phyloP scores from a whole-genome alignment of 2,797 vertebrate species.

The Brachyrhaphis roseni region DNA sequence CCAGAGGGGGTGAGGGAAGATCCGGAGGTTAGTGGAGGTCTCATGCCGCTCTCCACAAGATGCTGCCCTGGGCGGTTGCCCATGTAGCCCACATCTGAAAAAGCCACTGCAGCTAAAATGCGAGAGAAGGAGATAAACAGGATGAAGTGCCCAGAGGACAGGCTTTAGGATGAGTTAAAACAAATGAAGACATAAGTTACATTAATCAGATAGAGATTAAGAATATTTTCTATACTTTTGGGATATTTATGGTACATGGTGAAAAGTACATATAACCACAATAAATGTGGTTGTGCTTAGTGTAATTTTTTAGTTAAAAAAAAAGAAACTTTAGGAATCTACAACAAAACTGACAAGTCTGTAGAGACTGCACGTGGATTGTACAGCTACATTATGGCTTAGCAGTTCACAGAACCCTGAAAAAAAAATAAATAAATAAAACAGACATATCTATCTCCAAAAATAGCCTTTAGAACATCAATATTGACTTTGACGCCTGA shows the following conservation, averaged over 20 bases:
- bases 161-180: constrained; percentile 9
- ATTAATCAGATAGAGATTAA: not conserved
- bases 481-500: constrained; percentile 35
- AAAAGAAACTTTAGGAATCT: not conserved
- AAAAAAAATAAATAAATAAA: constrained; percentile 15
- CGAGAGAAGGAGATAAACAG: not conserved
- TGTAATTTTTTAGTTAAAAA: not conserved
- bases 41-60: too few species aligned
- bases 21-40: too few species aligned
- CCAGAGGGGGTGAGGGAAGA: not conserved
- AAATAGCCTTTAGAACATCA: constrained; percentile 49
- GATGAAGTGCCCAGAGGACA: not conserved
- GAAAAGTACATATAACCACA: not conserved
- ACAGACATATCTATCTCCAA: constrained; percentile 23
- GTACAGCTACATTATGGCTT: constrained; percentile 15
- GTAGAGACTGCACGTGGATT: not conserved
- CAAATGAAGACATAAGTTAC: not conserved
- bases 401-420: constrained; percentile 3
- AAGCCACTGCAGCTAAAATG: constrained; percentile 5
- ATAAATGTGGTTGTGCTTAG: not conserved
- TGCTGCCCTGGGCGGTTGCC: too few species aligned
- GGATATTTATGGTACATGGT: not conserved
- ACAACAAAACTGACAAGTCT: not conserved
- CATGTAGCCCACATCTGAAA: too few species aligned
- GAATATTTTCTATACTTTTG: not conserved